phyloP scores from a whole-genome alignment of 2,888 invertebrate species.

The Gerosis bhagava region DNA sequence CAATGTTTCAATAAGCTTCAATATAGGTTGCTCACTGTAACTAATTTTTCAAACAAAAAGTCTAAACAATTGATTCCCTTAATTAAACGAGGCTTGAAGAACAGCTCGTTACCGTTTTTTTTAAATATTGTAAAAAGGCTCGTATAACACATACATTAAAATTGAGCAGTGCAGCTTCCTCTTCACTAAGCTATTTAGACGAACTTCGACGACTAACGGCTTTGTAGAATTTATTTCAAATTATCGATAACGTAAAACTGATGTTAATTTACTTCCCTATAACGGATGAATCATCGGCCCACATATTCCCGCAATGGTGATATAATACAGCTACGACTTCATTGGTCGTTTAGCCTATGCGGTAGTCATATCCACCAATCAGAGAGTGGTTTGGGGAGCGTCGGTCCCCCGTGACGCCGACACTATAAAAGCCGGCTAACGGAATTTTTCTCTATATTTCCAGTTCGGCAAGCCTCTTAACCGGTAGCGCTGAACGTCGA shows the following conservation, averaged over 20 bases:
- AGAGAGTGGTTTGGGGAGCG: conserved; percentile 59
- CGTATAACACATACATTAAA: too few relatives aligned
- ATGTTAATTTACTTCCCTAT: conserved; percentile 31
- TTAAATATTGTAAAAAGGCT: too few relatives aligned
- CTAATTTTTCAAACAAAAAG: too few relatives aligned
- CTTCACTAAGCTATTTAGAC: too few relatives aligned
- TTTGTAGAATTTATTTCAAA: too few relatives aligned
- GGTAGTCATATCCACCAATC: conserved; percentile 74
- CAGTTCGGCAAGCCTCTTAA: conserved; percentile 88
- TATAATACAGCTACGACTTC: conserved; percentile 67
- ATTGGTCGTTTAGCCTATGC: conserved; percentile 74
- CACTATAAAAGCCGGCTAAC: conserved; percentile 79
- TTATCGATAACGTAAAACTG: conserved; percentile 1
- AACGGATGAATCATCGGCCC: conserved; percentile 55
- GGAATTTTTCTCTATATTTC: conserved; percentile 73
- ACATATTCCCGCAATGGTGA: conserved; percentile 78
- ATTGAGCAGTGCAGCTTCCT: too few relatives aligned
- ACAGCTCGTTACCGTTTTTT: too few relatives aligned
- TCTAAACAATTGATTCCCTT: too few relatives aligned
- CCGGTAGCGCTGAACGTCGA: conserved; percentile 84
- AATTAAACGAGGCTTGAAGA: too few relatives aligned
- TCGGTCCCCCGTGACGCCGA: conserved; percentile 71
- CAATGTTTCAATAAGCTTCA: too few relatives aligned
- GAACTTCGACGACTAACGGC: too few relatives aligned
- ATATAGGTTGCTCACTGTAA: too few relatives aligned